These are phyloP conservation scores for Leucozona laternaria DNA, from an alignment of 2,888 invertebrate species.

Conservation along the genomic window DNA sequence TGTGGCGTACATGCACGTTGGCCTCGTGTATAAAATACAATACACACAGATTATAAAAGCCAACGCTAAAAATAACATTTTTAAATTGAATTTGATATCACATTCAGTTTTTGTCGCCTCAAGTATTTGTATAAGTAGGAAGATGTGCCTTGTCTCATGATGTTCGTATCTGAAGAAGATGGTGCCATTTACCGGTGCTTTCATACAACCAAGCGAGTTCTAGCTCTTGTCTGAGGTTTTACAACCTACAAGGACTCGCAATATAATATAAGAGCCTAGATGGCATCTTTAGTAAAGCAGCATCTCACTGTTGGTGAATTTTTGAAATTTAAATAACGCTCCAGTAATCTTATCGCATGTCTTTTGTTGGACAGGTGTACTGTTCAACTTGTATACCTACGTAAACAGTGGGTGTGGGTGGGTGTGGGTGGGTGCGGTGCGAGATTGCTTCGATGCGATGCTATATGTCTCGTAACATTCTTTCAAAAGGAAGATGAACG, in stretches of 20 bases:
- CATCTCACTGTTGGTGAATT: constrained; percentile 57
- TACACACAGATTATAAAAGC: constrained; percentile 36
- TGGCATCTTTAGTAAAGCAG: neutral
- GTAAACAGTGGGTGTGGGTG: constrained; percentile 4
- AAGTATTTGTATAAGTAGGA: constrained; percentile 22
- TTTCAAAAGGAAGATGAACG: constrained; percentile 17
- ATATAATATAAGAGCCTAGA: neutral
- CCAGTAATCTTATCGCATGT: constrained; percentile 64
- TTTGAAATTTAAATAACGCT: constrained; percentile 69
- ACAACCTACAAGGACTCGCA: constrained; percentile 15
- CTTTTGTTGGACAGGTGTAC: constrained; percentile 48
- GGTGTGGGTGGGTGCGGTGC: neutral
- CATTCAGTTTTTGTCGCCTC: constrained; percentile 12
- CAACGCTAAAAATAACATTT: constrained; percentile 30
- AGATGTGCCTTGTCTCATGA: constrained; percentile 24
- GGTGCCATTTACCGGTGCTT: constrained; percentile 2
- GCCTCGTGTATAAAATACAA: neutral
- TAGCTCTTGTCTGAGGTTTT: constrained; percentile 8
- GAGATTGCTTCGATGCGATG: neutral
- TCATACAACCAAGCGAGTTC: constrained; percentile 19
- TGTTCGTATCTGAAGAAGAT: constrained; percentile 1
- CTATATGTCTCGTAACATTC: constrained; percentile 7
- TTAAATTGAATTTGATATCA: constrained; percentile 60
- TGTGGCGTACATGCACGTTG: neutral
- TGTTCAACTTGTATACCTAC: constrained; percentile 1